phyloP scores from a whole-genome alignment of 1,140 invertebrate species.

The Orchestia grillus region DNA sequence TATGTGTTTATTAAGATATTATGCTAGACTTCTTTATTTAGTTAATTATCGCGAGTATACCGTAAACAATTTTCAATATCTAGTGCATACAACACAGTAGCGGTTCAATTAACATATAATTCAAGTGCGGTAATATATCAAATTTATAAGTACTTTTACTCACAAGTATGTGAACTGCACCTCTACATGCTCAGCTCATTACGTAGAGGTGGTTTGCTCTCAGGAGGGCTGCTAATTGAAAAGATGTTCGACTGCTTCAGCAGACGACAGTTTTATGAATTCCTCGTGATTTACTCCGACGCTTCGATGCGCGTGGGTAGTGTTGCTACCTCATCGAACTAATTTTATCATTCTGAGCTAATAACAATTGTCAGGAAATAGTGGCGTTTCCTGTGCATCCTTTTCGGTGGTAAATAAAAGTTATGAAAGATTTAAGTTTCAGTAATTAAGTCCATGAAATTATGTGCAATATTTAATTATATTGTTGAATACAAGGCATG shows the following conservation, averaged over 20 bases:
- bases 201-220: background rate
- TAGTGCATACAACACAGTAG: background rate
- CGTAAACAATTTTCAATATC: background rate
- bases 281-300: background rate
- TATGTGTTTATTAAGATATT: background rate
- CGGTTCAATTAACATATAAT: background rate
- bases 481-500: too few relatives aligned
- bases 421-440: too few relatives aligned
- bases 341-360: too few relatives aligned
- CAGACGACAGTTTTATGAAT: background rate
- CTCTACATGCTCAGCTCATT: background rate
- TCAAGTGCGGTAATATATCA: background rate
- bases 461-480: too few relatives aligned
- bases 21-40: background rate
- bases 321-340: too few relatives aligned
- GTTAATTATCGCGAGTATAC: background rate
- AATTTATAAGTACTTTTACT: background rate
- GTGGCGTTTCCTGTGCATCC: too few relatives aligned
- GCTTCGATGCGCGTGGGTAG: background rate
- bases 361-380: too few relatives aligned
- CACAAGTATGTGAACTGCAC: too few relatives aligned
- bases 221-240: background rate
- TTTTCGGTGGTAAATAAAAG: too few relatives aligned
- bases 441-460: too few relatives aligned
- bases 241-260: background rate